A percentile compares a stretch with the other conserved stretches of the same genome.
These are phyloP conservation scores for Chrysemys picta DNA, from an alignment of 2,113 vertebrate species.

Conservation along the genomic window DNA sequence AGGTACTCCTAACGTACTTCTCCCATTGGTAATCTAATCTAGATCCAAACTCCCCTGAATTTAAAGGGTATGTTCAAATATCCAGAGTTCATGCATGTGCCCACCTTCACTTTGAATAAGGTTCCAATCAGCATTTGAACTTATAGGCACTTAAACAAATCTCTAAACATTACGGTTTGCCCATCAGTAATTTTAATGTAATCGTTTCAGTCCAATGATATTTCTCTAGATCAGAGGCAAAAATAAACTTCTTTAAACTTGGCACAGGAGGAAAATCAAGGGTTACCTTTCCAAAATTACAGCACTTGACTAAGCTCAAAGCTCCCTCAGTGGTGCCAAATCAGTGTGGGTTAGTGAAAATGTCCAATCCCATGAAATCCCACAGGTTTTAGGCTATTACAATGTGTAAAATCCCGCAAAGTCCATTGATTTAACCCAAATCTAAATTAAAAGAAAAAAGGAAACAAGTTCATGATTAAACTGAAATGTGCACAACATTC, in stretches of 20 bases:
- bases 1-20: not conserved
- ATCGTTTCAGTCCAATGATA: not conserved
- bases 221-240: not conserved
- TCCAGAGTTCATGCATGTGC: not conserved
- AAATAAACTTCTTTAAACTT: not conserved
- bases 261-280: not conserved
- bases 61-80: not conserved
- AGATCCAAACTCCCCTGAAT: not conserved
- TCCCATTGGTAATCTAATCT: not conserved
- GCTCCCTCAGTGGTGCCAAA: not conserved
- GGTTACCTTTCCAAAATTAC: slow-evolving; percentile 21
- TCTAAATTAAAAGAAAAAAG: not conserved
- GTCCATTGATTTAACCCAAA: not conserved
- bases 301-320: slow-evolving; percentile 11
- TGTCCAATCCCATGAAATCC: not conserved
- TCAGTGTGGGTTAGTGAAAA: not conserved
- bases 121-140: not conserved
- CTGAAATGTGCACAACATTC: not conserved
- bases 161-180: not conserved
- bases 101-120: not conserved
- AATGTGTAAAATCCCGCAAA: not conserved
- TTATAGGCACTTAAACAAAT: not conserved
- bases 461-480: not conserved
- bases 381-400: not conserved
- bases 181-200: not conserved